Base-by-base conservation (phyloP, 2,797 vertebrate genomes). In the Eleutherodactylus coqui region DNA sequence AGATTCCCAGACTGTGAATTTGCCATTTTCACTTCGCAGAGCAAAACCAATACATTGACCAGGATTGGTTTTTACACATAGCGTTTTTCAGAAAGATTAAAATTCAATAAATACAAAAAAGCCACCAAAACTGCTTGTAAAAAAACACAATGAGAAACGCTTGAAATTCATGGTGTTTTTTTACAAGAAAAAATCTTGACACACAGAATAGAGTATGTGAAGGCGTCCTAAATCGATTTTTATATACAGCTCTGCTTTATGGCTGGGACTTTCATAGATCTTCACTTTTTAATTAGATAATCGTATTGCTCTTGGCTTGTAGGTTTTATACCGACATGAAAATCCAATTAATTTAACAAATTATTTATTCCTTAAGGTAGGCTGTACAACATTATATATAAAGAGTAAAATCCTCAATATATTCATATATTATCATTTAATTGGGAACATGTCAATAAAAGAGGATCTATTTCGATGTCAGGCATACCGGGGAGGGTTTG, bases 251-350 rank as follows among this genome's bases (percentile, higher is more conserved):
- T 43, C 24, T n/a, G 10, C 21, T 43, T 72, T 5, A 7, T 10
- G 11, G 43, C 69, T 24, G n/a, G n/a, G 21, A 70, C 41, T 43
- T 45, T 43, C 1, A 45, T 32, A 32, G 27, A 32, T n/a, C 47
- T 72, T 82, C 34, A 41, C 34, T 72, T 82, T 72, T 5, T 29
- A 82, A 82, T 51, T 36, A 53, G 32, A 53, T 81, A 51, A 49
- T 51, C 4, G 17, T 51, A 70, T 49, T 67, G 60, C 29, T 17
- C 8, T 29, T 49, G 4, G 41, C n/a, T 81, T 27, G 7, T 62
- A 38, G 38, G 8, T 67, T 72, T 72, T 9, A 45, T 29, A 9
- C 38, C 5, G 34, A 14, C 45, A 73, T 41, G 24, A 38, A 82
- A 53, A 10, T 3, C 1, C 3, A 2, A 6, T 51, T 53, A 49